These are phyloP conservation scores for Oryzaephilus surinamensis DNA, from an alignment of 1,140 invertebrate species.

Conservation along the genomic window DNA sequence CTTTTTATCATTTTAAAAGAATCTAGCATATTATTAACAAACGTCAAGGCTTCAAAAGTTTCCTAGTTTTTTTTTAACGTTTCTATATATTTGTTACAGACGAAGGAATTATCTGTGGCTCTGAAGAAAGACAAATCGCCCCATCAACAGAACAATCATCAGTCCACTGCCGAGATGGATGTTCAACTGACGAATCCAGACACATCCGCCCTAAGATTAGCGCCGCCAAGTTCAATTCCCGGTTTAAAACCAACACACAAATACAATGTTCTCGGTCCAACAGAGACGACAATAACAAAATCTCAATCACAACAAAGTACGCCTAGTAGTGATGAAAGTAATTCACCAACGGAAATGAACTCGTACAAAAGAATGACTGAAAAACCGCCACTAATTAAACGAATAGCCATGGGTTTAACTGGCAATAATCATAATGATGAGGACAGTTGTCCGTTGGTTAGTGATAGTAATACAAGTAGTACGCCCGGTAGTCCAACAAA, in stretches of 20 bases:
- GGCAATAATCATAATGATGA: conserved; percentile 39
- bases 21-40: too few relatives aligned
- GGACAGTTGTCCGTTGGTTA: conserved; percentile 50
- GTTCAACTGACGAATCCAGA: conserved; percentile 40
- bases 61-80: too few relatives aligned
- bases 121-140: conserved; percentile 25
- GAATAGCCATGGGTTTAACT: conserved; percentile 58
- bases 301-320: conserved; percentile 49
- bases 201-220: conserved; percentile 40
- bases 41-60: too few relatives aligned
- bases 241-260: conserved; percentile 42
- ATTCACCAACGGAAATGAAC: conserved; percentile 79
- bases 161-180: conserved; percentile 40
- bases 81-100: conserved; percentile 18
- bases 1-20: too few relatives aligned
- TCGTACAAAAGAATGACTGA: conserved; percentile 70
- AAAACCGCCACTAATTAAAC: conserved; percentile 72
- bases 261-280: conserved; percentile 40
- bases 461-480: conserved; percentile 43
- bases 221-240: conserved; percentile 42
- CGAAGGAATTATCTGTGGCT: conserved; percentile 27
- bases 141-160: conserved; percentile 15
- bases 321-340: conserved; percentile 73
- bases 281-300: conserved; percentile 33
- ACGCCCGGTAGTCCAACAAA: conserved; percentile 45